phyloP scores from a whole-genome alignment of 2,888 invertebrate species.

The Escarpia spicata region DNA sequence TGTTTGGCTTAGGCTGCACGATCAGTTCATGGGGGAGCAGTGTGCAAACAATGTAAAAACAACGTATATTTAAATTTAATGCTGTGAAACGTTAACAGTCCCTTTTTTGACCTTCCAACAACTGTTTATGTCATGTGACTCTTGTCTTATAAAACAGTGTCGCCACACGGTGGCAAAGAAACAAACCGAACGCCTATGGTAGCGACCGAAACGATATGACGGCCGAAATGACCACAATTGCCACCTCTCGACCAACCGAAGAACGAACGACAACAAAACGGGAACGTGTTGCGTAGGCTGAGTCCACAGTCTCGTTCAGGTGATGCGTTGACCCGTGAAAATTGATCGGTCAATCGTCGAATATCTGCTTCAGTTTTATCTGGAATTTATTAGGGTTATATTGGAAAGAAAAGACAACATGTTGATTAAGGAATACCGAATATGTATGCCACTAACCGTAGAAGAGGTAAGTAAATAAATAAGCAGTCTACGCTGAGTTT shows the following conservation, averaged over 20 bases:
- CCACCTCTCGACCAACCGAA: background rate
- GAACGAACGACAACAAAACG: slow-evolving; percentile 16
- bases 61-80: too few species aligned
- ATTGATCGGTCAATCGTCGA: background rate
- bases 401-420: slow-evolving; percentile 66
- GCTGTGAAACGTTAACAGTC: too few species aligned
- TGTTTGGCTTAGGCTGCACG: too few species aligned
- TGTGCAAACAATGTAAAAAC: too few species aligned
- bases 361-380: background rate
- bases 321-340: background rate
- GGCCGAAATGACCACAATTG: background rate
- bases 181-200: too few species aligned
- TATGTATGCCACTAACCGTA: slow-evolving; percentile 91
- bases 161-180: too few species aligned
- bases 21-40: too few species aligned
- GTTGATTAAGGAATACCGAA: slow-evolving; percentile 88
- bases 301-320: background rate
- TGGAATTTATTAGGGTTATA: slow-evolving; percentile 20
- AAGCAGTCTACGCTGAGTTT: background rate
- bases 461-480: slow-evolving; percentile 77
- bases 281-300: background rate
- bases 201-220: too few species aligned
- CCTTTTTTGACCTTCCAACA: too few species aligned
- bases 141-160: too few species aligned
- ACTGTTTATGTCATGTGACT: too few species aligned